phyloP scores from a whole-genome alignment of 2,888 invertebrate genomes.

The Hydrotaea diabolus region DNA sequence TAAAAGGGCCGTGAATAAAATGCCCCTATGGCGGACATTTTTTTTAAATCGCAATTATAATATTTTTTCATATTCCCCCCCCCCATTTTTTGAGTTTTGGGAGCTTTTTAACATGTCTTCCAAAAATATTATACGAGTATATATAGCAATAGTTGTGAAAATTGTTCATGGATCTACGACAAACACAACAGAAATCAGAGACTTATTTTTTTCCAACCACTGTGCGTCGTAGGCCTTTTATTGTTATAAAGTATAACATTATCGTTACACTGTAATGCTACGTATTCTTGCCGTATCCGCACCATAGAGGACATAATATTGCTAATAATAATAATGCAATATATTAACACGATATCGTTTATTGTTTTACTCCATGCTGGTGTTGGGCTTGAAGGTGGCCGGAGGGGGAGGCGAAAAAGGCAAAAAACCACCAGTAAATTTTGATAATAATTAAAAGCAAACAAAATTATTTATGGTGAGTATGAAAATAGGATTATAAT shows the following conservation, averaged over 20 bases:
- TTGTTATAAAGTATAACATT: slow-evolving; percentile 56
- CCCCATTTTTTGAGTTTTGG: too few relatives aligned
- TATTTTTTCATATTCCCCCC: too few relatives aligned
- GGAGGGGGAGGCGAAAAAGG: too few relatives aligned
- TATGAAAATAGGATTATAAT: background rate
- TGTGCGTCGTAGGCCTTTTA: background rate
- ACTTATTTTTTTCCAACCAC: too few relatives aligned
- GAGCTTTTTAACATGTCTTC: too few relatives aligned
- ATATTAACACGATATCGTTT: slow-evolving; percentile 2
- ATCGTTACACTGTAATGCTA: slow-evolving; percentile 50
- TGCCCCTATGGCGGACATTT: too few relatives aligned
- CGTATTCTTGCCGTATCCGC: background rate
- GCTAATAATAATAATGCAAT: slow-evolving; percentile 7
- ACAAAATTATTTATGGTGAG: background rate
- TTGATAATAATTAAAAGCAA: background rate
- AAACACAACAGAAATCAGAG: too few relatives aligned
- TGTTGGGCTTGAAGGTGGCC: background rate
- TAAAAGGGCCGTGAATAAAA: too few relatives aligned
- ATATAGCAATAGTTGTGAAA: too few relatives aligned
- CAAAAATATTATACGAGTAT: too few relatives aligned
- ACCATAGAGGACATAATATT: background rate
- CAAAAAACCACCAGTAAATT: background rate
- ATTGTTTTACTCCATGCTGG: background rate
- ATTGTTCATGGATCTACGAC: too few relatives aligned
- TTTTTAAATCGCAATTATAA: too few relatives aligned